Conservation (phyloP, 2,113 vertebrate species). For the Oreochromis spilurus region DNA sequence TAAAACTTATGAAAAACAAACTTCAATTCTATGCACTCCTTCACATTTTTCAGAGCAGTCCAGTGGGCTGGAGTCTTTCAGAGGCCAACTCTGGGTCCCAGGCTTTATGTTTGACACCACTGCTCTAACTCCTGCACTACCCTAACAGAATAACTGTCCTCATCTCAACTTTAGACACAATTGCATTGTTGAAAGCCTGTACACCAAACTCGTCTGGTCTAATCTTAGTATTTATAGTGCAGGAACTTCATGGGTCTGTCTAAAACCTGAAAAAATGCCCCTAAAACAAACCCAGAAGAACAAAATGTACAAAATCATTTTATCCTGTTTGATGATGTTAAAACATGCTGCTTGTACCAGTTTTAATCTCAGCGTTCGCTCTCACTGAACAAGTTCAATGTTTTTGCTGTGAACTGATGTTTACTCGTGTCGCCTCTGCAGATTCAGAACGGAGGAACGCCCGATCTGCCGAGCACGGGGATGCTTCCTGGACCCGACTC, state of each 20-base stretch:
- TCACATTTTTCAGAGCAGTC: rapidly evolving
- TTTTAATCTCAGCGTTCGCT: neutral
- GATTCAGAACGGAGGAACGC: conserved; percentile 92
- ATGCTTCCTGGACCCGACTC: conserved; percentile 88
- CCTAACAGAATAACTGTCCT: neutral
- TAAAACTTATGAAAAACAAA: neutral
- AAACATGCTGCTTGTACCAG: neutral
- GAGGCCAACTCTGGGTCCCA: neutral
- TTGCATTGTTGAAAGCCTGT: neutral
- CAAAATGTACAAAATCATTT: rapidly evolving
- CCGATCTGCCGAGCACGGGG: conserved; percentile 85
- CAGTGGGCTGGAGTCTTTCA: neutral
- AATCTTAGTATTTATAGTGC: neutral
- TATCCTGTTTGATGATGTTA: neutral
- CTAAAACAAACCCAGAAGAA: neutral
- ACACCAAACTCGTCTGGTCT: neutral
- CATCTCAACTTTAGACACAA: rapidly evolving
- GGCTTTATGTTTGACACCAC: neutral
- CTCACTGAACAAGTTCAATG: neutral
- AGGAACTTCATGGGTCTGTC: neutral
- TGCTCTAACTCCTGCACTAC: neutral
- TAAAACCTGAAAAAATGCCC: neutral
- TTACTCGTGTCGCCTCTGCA: conserved; percentile 31
- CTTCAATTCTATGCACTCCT: neutral
- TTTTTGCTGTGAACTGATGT: neutral